Conservation (phyloP, 2,797 vertebrate species). For the Aotus griseimembra region DNA sequence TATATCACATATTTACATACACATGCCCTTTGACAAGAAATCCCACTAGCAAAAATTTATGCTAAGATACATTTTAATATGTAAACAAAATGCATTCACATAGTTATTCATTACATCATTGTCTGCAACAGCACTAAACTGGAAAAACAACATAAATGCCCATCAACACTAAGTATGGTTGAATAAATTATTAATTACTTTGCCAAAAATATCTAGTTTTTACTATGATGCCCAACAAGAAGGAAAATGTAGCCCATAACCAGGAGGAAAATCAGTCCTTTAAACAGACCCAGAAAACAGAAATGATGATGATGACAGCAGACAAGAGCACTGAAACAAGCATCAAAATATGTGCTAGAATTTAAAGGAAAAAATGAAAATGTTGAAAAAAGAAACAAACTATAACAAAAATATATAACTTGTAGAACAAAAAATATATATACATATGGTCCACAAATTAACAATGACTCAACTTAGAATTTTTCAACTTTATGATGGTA, state of each 20-base stretch:
- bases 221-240: background rate
- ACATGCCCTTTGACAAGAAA: background rate
- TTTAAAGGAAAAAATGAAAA: background rate
- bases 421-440: background rate
- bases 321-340: background rate
- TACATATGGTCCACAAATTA: background rate
- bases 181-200: conserved; percentile 7
- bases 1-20: background rate
- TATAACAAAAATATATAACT: background rate
- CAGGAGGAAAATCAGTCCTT: conserved; percentile 14
- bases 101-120: background rate
- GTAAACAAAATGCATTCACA: conserved; percentile 5
- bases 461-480: background rate
- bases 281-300: background rate
- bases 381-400: background rate
- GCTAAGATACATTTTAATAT: background rate
- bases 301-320: background rate
- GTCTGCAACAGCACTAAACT: background rate
- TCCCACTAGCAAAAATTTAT: background rate
- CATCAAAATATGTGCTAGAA: background rate
- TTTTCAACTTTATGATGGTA: background rate
- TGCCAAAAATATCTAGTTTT: background rate
- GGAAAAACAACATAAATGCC: background rate
- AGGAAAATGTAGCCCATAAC: background rate
- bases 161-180: background rate